phyloP scores from a whole-genome alignment of 2,797 vertebrate genomes.

The Sphenopsis melanotis region DNA sequence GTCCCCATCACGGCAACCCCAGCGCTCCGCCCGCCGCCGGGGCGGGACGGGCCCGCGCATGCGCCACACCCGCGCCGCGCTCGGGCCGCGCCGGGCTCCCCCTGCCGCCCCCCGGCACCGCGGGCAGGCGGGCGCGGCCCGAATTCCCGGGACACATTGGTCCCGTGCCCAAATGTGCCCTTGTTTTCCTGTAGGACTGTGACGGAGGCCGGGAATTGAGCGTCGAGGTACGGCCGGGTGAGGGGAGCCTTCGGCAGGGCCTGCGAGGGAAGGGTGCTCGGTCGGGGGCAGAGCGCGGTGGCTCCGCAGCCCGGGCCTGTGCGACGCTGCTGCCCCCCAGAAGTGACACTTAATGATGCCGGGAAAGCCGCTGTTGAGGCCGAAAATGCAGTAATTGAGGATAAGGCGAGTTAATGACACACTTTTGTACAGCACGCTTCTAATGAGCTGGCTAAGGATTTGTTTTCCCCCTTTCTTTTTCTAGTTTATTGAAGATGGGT shows the following conservation, averaged over 20 bases:
- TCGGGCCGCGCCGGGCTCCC: no score
- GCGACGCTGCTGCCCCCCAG: neutral
- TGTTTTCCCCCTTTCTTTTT: neutral
- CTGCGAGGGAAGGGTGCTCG: neutral
- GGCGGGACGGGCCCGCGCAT: neutral
- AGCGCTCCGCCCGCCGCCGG: neutral
- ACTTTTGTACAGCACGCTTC: fast-evolving
- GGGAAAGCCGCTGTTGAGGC: fast-evolving
- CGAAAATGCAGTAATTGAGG: fast-evolving
- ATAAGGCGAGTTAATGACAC: fast-evolving
- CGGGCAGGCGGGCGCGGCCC: neutral
- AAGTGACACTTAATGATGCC: fast-evolving
- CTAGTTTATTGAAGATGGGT: fast-evolving
- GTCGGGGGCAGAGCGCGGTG: neutral
- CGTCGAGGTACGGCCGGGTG: neutral
- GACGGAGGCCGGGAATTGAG: neutral
- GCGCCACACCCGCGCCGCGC: neutral
- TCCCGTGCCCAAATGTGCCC: neutral
- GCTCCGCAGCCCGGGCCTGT: neutral
- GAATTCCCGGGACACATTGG: fast-evolving
- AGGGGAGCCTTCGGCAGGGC: neutral
- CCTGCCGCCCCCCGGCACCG: no score
- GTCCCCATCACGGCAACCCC: fast-evolving
- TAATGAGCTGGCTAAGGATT: neutral
- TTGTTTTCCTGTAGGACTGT: neutral